A percentile compares a stretch with the other conserved stretches of the same genome.
These are phyloP conservation scores for Melanostoma scalare DNA, from an alignment of 2,888 invertebrate species.

Conservation along the genomic window DNA sequence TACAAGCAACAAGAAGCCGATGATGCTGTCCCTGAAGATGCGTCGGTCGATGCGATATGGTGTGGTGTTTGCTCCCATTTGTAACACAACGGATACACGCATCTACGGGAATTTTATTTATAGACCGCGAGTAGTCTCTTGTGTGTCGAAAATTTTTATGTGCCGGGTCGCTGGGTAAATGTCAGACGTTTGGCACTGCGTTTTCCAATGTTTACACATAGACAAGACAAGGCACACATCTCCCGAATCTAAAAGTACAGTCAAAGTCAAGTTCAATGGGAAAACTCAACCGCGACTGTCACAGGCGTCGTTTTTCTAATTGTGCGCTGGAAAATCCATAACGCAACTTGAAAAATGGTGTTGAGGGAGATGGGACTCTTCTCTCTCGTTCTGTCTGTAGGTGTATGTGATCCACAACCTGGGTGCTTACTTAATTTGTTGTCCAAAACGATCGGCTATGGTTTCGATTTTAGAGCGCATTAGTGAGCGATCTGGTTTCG, in stretches of 20 bases:
- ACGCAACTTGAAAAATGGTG: conserved; percentile 6
- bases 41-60: conserved; percentile 8
- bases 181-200: conserved; percentile 71
- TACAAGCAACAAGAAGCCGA: conserved; percentile 34
- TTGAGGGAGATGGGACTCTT: conserved; percentile 43
- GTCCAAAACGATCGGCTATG: conserved; percentile 55
- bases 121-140: conserved; percentile 57
- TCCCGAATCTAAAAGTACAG: conserved; percentile 67
- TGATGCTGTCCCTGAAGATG: conserved; percentile 57
- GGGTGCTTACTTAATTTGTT: conserved; percentile 65
- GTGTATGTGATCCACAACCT: conserved; percentile 52
- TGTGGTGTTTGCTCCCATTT: conserved; percentile 72
- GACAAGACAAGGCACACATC: conserved; percentile 43
- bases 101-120: conserved; percentile 66
- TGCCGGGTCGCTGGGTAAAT: conserved; percentile 72
- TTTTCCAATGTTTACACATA: conserved; percentile 69
- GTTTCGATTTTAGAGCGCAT: conserved; percentile 14
- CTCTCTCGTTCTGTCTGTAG: too few species aligned
- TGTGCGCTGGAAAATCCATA: conserved; percentile 47
- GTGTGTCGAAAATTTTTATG: conserved; percentile 44
- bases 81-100: conserved; percentile 73
- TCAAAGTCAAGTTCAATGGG: conserved; percentile 73
- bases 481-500: conserved; percentile 28
- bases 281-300: conserved; percentile 69
- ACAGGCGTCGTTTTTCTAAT: conserved; percentile 68